These are phyloP conservation scores for Darevskia mixta DNA, from an alignment of 2,797 vertebrate species.

Conservation along the genomic window DNA sequence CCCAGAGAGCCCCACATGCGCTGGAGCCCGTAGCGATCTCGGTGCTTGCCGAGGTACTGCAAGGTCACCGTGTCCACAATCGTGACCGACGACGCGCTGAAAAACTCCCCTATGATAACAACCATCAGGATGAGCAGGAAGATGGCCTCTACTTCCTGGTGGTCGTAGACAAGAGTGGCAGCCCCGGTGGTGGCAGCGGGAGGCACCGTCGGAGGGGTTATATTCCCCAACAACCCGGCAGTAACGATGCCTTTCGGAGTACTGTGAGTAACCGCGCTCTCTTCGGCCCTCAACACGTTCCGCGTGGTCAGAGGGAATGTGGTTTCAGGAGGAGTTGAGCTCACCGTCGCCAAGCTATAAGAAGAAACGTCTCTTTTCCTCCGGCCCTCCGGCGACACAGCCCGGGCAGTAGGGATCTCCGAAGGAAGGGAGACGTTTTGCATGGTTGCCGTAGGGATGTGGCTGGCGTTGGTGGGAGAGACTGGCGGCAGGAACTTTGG, in stretches of 20 bases:
- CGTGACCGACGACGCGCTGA: constrained; percentile 95
- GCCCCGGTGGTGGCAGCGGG: constrained; percentile 64
- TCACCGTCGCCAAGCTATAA: constrained; percentile 29
- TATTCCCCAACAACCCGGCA: not conserved
- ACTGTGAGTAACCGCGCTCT: constrained; percentile 16
- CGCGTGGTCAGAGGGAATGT: constrained; percentile 43
- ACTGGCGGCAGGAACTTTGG: constrained; percentile 74
- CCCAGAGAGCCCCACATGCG: constrained; percentile 99
- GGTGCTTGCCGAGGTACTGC: constrained; percentile 91
- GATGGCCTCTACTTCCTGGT: constrained; percentile 89
- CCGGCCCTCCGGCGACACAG: constrained; percentile 46
- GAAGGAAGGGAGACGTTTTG: constrained; percentile 51
- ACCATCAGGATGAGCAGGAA: constrained; percentile 94
- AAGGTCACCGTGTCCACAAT: constrained; percentile 97
- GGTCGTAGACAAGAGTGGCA: constrained; percentile 82
- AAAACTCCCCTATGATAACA: constrained; percentile 96
- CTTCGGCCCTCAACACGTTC: constrained; percentile 50
- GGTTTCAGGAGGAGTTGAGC: constrained; percentile 34
- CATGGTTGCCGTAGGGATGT: constrained; percentile 46
- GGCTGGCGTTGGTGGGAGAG: constrained; percentile 78
- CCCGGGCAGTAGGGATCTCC: not conserved
- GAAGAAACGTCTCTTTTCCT: constrained; percentile 67
- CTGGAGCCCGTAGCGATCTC: constrained; percentile 95
- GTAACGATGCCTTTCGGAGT: constrained; percentile 32
- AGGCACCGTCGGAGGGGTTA: constrained; percentile 43